Conservation (phyloP, 2,797 vertebrate genomes). For the Eidolon dupreanum region DNA sequence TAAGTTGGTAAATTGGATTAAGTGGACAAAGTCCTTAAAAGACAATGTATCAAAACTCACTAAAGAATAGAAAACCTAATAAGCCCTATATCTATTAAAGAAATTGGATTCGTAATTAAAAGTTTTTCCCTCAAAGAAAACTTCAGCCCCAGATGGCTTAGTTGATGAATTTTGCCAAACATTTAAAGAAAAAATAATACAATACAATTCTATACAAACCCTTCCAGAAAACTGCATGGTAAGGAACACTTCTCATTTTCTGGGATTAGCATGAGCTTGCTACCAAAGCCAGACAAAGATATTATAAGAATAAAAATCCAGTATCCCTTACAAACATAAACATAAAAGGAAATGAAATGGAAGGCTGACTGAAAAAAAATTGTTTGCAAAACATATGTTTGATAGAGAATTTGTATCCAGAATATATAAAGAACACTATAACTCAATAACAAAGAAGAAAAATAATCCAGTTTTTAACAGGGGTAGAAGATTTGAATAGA, state of each 20-base stretch:
- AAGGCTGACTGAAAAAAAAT: background rate
- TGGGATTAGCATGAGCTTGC: background rate
- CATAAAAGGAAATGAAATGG: background rate
- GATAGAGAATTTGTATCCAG: background rate
- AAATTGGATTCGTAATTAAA: constrained; percentile 19
- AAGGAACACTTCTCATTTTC: background rate
- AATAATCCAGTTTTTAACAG: background rate
- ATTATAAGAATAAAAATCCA: background rate
- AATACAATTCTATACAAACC: background rate
- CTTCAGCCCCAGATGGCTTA: background rate
- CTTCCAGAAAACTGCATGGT: background rate
- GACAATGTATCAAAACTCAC: background rate
- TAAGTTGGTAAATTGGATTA: background rate
- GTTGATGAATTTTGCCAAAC: background rate
- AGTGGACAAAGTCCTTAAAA: background rate
- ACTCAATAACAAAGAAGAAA: background rate
- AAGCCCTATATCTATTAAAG: background rate
- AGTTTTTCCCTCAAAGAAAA: constrained; percentile 8
- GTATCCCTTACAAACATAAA: background rate
- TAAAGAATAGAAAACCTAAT: background rate
- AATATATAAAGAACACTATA: background rate
- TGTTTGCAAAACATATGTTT: background rate
- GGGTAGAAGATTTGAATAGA: background rate
- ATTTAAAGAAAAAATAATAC: background rate
- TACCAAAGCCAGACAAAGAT: background rate